phyloP scores from a whole-genome alignment of 2,888 invertebrate species.

The Anorthoa munda region DNA sequence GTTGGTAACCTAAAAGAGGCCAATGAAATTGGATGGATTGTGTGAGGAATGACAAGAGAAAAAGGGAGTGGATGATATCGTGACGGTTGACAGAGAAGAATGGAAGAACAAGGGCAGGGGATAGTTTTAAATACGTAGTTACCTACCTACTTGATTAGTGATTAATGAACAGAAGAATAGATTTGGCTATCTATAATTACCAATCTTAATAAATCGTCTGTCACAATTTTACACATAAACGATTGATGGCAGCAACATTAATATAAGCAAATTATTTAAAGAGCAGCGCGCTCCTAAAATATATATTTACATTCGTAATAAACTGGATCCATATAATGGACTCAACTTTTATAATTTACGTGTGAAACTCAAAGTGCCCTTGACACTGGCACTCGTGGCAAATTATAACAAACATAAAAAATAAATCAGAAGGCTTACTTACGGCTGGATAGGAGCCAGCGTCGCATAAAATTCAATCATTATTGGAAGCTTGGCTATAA shows the following conservation, averaged over 20 bases:
- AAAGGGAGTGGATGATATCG: no score
- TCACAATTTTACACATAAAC: neutral
- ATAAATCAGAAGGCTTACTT: conserved; percentile 28
- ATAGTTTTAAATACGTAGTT: no score
- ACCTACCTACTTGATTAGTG: no score
- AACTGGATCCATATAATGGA: conserved; percentile 34
- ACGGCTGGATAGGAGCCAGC: neutral
- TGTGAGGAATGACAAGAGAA: no score
- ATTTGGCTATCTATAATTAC: neutral
- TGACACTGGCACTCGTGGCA: conserved; percentile 38
- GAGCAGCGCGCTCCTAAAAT: conserved; percentile 2
- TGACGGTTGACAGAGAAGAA: no score
- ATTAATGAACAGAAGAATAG: neutral
- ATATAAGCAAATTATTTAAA: neutral
- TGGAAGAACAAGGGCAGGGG: no score
- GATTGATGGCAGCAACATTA: neutral
- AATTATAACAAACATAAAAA: neutral
- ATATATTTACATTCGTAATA: conserved; percentile 32
- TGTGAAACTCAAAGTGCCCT: conserved; percentile 46
- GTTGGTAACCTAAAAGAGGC: no score
- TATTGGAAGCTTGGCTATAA: no score
- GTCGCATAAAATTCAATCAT: no score
- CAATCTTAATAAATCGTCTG: neutral
- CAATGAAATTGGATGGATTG: no score
- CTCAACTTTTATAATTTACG: conserved; percentile 49